A percentile compares a stretch with the other conserved stretches of the same genome.
Evolutionary conservation across 2,113 vertebrate genomes (phyloP).

Genomic region (Passer domesticus): DNA sequence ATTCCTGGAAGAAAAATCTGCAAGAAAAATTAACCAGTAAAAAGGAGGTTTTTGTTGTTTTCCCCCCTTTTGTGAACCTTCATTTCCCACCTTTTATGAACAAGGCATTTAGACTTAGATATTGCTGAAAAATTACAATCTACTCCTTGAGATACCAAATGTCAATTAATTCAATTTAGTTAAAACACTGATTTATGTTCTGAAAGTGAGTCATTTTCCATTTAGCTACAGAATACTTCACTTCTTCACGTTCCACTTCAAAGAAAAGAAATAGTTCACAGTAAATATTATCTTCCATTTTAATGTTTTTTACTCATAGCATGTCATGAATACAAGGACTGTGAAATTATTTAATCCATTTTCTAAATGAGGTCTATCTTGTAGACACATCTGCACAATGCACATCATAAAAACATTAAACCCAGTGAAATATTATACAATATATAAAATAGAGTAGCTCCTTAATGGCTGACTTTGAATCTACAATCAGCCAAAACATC

Average conservation of each 20-base stretch:
- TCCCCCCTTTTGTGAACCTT: background rate
- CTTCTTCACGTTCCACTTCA: slow-evolving; percentile 8
- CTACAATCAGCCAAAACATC: background rate
- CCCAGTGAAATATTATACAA: background rate
- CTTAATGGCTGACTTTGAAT: background rate
- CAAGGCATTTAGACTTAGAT: background rate
- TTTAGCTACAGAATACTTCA: background rate
- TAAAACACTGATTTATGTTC: background rate
- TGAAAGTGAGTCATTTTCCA: background rate
- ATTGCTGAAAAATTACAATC: background rate
- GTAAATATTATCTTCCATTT: slow-evolving; percentile 9
- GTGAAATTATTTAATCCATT: background rate
- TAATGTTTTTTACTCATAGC: background rate
- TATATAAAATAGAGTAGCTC: background rate
- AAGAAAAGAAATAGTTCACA: slow-evolving; percentile 11
- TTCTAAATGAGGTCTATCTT: background rate
- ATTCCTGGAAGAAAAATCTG: background rate
- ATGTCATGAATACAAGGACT: background rate
- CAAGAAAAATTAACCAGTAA: background rate
- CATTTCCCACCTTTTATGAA: background rate
- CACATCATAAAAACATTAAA: background rate
- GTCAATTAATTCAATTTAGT: slow-evolving; percentile 29
- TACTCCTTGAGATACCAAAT: background rate
- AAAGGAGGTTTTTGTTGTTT: background rate
- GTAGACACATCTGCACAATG: background rate